Base-by-base conservation (phyloP, 2,797 vertebrate genomes). In the Chlorospingus flavigularis region DNA sequence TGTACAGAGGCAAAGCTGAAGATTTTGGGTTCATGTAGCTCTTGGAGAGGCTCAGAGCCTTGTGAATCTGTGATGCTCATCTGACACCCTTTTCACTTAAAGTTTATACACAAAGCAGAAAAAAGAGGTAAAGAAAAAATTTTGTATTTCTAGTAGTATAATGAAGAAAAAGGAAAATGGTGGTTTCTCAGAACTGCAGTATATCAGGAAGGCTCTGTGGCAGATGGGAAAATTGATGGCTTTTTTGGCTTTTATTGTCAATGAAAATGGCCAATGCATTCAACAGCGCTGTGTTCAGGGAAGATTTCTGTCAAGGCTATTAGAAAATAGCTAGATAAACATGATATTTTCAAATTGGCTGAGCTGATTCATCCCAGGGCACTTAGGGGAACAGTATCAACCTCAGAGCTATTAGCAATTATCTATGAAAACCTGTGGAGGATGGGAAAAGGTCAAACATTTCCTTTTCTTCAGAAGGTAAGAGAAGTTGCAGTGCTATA, bases 381-480 rank as follows among this genome's bases (percentile, higher is more conserved):
- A 81, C 86, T 88, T 67, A 83, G 33, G 58, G 53, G 39, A 88
- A 76, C 39, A 84, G 21, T 42, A 81, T 89, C 67, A 87, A 57
- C 48, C 42, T 85, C 78, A 66, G 58, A 93, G 78, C 63, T 85
- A 77, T 87, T 91, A 85, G 42, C 24, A 79, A 45, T 85, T 83
- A 67, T 83, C 74, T 74, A 9, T 31, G 60, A 79, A 60, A 89
- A 85, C 42, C 33, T 70, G 18, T 50, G 68, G 86, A 80, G 72
- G 78, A 87, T 77, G 72, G n/a, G 78, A 83, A 92, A 95, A 96
- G 68, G 71, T 92, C 91, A 93, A 82, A 73, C n/a, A 42, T 89
- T 85, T 91, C 17, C 79, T 85, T 87, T 43, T 74, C 63, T 92
- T 91, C 55, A 57, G 53, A 79, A 73, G 31, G 67, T 42, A 94